Evolutionary conservation across 1,140 invertebrate genomes (phyloP).

Genomic region (Hylyphantes graminicola): DNA sequence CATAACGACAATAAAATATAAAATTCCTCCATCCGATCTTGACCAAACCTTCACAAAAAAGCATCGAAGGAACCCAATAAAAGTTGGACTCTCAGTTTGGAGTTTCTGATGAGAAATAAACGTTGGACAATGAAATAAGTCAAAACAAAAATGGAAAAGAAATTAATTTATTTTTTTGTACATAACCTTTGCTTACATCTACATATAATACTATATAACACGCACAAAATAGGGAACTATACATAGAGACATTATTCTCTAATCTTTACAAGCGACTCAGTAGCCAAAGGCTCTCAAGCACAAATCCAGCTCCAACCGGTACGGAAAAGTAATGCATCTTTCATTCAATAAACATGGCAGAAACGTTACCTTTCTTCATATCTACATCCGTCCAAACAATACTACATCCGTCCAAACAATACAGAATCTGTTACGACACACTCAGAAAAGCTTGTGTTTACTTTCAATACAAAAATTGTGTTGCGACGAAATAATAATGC

Average conservation of each 20-base stretch:
- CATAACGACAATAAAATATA: too few species aligned
- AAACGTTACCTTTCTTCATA: too few species aligned
- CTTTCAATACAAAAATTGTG: too few species aligned
- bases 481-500: too few species aligned
- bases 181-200: slow-evolving; percentile 43
- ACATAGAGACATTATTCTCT: slow-evolving; percentile 28
- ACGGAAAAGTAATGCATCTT: background rate
- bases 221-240: slow-evolving; percentile 29
- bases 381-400: too few species aligned
- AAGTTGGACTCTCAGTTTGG: too few species aligned
- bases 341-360: too few species aligned
- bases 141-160: slow-evolving; percentile 8
- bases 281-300: background rate
- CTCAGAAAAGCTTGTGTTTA: too few species aligned
- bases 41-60: background rate
- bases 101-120: too few species aligned
- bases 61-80: background rate
- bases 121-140: background rate
- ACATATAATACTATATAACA: slow-evolving; percentile 46
- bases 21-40: too few species aligned
- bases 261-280: background rate
- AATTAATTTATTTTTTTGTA: slow-evolving; percentile 55
- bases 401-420: too few species aligned
- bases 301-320: slow-evolving; percentile 46
- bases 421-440: too few species aligned